A percentile compares a stretch with the other conserved stretches of the same genome.
phyloP scores from a whole-genome alignment of 2,113 vertebrate genomes.

The Mesembrinibis cayennensis region DNA sequence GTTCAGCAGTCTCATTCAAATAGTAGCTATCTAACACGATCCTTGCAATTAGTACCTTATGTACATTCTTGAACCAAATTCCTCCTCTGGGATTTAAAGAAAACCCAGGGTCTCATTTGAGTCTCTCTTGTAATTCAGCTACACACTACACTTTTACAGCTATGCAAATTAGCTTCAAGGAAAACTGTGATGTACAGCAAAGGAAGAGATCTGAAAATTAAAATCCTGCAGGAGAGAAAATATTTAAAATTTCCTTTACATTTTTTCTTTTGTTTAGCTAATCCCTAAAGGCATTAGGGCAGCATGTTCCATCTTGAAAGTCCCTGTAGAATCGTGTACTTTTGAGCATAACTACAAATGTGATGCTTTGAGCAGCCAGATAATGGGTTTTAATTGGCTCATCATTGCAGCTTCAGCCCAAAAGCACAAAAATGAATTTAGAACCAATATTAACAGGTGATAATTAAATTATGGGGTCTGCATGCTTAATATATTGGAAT shows the following conservation, averaged over 20 bases:
- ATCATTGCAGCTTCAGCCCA: conserved; percentile 67
- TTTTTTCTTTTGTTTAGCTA: conserved; percentile 57
- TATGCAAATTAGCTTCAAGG: conserved; percentile 41
- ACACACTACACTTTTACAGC: neutral
- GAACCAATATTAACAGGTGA: conserved; percentile 74
- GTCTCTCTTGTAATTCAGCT: conserved; percentile 42
- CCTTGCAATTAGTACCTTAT: conserved; percentile 50
- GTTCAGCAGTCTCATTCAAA: conserved; percentile 34
- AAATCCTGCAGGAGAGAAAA: conserved; percentile 46
- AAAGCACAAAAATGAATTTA: conserved; percentile 72
- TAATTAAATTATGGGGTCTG: conserved; percentile 75
- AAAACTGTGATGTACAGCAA: conserved; percentile 24
- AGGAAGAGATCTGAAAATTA: conserved; percentile 44
- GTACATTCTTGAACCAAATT: conserved; percentile 35
- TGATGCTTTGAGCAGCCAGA: conserved; percentile 65
- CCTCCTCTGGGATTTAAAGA: conserved; percentile 50
- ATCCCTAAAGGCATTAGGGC: conserved; percentile 52
- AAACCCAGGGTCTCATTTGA: conserved; percentile 33
- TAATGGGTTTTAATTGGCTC: conserved; percentile 73
- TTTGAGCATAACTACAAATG: conserved; percentile 44
- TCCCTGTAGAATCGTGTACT: conserved; percentile 44
- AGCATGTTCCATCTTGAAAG: conserved; percentile 43
- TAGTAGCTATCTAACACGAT: conserved; percentile 18
- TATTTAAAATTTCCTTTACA: conserved; percentile 59
- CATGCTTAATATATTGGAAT: conserved; percentile 62